These are phyloP conservation scores for Amorpha juglandis DNA, from an alignment of 2,888 invertebrate genomes.

Conservation along the genomic window DNA sequence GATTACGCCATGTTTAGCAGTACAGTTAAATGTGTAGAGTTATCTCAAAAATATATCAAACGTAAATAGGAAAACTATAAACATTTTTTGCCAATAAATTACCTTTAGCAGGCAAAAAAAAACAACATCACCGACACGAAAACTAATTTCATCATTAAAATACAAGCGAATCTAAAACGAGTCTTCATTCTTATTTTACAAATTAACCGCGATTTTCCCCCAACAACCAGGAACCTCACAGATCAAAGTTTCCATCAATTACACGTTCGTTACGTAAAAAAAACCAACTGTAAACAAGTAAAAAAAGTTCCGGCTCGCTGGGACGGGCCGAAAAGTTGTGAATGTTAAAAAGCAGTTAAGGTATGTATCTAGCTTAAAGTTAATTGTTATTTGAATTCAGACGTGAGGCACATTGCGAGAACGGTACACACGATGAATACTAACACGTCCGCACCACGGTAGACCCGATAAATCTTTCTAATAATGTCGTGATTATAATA, in stretches of 20 bases:
- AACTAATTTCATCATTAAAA: slow-evolving; percentile 13
- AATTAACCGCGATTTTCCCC: slow-evolving; percentile 8
- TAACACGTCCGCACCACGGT: slow-evolving; percentile 31
- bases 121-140: neutral
- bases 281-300: slow-evolving; percentile 16
- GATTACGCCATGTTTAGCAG: slow-evolving; percentile 9
- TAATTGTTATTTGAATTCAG: slow-evolving; percentile 29
- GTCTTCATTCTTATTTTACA: slow-evolving; percentile 9
- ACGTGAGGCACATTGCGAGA: slow-evolving; percentile 25
- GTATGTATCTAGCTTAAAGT: slow-evolving; percentile 25
- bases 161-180: slow-evolving; percentile 8
- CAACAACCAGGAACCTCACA: neutral
- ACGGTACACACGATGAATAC: slow-evolving; percentile 29
- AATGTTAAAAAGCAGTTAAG: slow-evolving; percentile 24
- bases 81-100: neutral
- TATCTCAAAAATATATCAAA: slow-evolving; percentile 7
- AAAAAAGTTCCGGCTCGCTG: slow-evolving; percentile 20
- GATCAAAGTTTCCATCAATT: slow-evolving; percentile 22
- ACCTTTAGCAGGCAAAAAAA: neutral
- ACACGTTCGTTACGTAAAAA: slow-evolving; percentile 22
- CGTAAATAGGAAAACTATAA: neutral
- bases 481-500: slow-evolving; percentile 35
- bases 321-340: slow-evolving; percentile 10
- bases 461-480: slow-evolving; percentile 35
- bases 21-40: slow-evolving; percentile 5